phyloP scores from a whole-genome alignment of 1,140 invertebrate species.

The Temnothorax nylanderi region DNA sequence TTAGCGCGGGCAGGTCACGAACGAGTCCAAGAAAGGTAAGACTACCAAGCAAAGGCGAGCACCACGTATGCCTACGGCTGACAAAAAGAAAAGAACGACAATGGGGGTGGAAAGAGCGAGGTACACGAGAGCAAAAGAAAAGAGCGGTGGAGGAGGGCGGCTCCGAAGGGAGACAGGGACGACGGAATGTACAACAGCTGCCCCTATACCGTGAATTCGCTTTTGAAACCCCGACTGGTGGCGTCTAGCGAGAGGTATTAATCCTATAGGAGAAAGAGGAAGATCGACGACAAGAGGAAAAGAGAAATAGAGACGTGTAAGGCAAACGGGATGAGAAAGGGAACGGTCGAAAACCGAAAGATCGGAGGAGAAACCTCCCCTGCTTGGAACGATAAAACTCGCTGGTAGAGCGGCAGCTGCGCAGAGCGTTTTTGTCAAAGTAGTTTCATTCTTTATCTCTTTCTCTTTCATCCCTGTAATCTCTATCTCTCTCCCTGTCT shows the following conservation, averaged over 20 bases:
- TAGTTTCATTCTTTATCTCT: conserved; percentile 2
- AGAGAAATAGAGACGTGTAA: conserved; percentile 17
- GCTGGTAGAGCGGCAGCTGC: conserved; percentile 51
- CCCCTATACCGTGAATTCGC: conserved; percentile 72
- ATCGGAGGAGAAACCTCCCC: conserved; percentile 66
- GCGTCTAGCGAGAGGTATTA: conserved; percentile 68
- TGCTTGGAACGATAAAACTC: conserved; percentile 72
- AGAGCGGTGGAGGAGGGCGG: conserved; percentile 18
- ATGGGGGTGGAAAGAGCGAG: conserved; percentile 4
- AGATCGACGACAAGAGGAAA: conserved; percentile 34
- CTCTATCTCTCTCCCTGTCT: not conserved
- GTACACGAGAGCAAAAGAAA: not conserved
- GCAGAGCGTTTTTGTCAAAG: conserved; percentile 53
- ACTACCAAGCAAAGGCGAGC: conserved; percentile 8
- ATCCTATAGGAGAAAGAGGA: conserved; percentile 57
- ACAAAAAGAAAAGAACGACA: not conserved
- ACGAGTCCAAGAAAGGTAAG: conserved; percentile 40
- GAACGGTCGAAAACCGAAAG: conserved; percentile 29
- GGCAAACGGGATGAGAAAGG: conserved; percentile 43
- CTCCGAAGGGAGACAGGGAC: conserved; percentile 65
- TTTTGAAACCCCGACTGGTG: conserved; percentile 71
- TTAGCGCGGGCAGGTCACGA: not conserved
- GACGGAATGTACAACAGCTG: conserved; percentile 76
- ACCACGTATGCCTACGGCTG: not conserved
- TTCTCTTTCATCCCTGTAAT: not conserved